phyloP scores from a whole-genome alignment of 1,140 invertebrate genomes.

The Subanguina moxae region DNA sequence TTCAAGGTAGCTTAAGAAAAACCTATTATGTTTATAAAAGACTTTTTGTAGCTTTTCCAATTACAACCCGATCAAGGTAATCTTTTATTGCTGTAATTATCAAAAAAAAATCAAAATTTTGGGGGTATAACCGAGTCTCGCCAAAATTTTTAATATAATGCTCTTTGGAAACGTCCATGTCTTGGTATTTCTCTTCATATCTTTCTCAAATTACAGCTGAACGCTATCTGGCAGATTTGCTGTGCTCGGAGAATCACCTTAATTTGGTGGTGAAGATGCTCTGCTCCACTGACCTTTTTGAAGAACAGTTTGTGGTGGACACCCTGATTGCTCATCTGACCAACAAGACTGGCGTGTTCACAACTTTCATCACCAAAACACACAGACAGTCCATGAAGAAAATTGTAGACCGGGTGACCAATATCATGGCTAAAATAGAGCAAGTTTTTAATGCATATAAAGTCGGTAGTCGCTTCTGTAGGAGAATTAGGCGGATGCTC shows the following conservation, averaged over 20 bases:
- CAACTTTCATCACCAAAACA: constrained; percentile 13
- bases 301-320: constrained; percentile 19
- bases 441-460: too few species aligned
- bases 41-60: not conserved
- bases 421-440: constrained; percentile 16
- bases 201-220: not conserved
- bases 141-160: too few species aligned
- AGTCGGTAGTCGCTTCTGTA: too few species aligned
- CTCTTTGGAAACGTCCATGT: too few species aligned
- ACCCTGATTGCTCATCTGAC: constrained; percentile 16
- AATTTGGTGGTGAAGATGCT: constrained; percentile 1
- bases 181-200: too few species aligned
- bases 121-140: too few species aligned
- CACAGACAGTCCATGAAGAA: constrained; percentile 14
- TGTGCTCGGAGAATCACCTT: not conserved
- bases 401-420: constrained; percentile 17
- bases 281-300: constrained; percentile 6
- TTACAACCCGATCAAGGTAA: constrained; percentile 1
- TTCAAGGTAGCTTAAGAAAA: not conserved
- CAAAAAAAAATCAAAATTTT: too few species aligned
- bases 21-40: not conserved
- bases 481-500: too few species aligned
- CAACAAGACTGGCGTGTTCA: constrained; percentile 10
- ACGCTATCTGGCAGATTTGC: not conserved
- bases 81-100: too few species aligned